These are phyloP conservation scores for Melozone crissalis DNA, from an alignment of 2,113 vertebrate species.

Conservation along the genomic window DNA sequence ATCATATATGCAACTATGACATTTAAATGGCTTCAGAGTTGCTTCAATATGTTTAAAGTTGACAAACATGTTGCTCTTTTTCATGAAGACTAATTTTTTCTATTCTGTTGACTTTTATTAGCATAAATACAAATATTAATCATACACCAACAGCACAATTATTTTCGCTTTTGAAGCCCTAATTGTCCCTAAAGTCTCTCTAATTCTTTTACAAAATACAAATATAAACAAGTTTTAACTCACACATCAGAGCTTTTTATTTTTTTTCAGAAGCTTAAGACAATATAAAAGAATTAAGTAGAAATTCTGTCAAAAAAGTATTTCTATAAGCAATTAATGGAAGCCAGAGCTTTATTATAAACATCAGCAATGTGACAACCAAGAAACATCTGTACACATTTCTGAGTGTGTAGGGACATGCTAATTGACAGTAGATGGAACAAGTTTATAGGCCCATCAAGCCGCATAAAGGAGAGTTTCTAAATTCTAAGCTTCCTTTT, in stretches of 20 bases:
- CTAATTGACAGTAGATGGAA: background rate
- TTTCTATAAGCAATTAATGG: background rate
- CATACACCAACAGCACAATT: accelerated
- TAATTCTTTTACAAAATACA: background rate
- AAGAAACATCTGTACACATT: background rate
- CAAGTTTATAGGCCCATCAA: background rate
- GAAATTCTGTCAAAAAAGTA: background rate
- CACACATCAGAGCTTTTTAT: background rate
- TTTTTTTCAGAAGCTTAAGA: background rate
- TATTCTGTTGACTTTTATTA: background rate
- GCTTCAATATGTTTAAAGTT: background rate
- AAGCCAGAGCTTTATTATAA: background rate
- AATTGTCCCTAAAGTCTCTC: background rate
- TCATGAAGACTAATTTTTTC: background rate
- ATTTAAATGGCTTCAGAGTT: background rate
- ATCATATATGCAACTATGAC: background rate
- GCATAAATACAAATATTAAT: background rate
- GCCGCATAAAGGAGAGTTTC: background rate
- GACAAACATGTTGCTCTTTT: background rate
- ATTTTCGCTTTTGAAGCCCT: background rate
- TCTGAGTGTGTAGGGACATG: background rate
- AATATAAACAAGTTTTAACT: background rate
- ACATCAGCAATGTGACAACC: background rate
- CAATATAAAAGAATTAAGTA: background rate
- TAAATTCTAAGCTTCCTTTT: background rate